phyloP scores from a whole-genome alignment of 2,888 invertebrate species.

The Tricholauxania praeusta region DNA sequence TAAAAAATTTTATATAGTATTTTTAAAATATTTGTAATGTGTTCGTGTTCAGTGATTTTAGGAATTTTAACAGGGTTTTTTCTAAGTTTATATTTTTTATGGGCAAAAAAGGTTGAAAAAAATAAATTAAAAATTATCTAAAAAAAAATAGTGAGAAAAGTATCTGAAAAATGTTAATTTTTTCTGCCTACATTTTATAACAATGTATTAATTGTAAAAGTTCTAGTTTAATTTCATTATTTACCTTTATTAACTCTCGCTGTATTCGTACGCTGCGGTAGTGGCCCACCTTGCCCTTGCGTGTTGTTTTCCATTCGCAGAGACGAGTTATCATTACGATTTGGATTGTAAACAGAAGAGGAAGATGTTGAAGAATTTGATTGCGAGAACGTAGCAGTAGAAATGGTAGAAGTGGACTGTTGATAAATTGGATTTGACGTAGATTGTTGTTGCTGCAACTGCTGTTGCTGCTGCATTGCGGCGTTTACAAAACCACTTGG shows the following conservation, averaged over 20 bases:
- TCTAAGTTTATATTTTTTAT: too few species aligned
- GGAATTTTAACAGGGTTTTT: too few species aligned
- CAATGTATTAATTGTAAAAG: background rate
- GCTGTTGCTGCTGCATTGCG: slow-evolving; percentile 64
- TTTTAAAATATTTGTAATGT: too few species aligned
- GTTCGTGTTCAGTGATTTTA: too few species aligned
- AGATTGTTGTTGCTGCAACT: slow-evolving; percentile 62
- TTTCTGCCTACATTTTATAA: background rate
- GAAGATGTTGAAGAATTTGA: slow-evolving; percentile 58
- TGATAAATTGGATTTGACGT: slow-evolving; percentile 49
- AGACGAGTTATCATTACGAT: slow-evolving; percentile 50
- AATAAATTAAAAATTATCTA: too few species aligned
- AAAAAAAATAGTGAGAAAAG: too few species aligned
- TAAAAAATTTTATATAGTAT: too few species aligned
- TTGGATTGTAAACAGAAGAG: slow-evolving; percentile 49
- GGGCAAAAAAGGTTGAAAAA: too few species aligned
- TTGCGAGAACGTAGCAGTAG: slow-evolving; percentile 55
- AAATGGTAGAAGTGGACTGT: slow-evolving; percentile 42
- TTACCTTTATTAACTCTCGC: slow-evolving; percentile 63
- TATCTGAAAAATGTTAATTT: background rate
- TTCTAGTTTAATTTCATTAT: slow-evolving; percentile 1
- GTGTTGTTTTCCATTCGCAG: slow-evolving; percentile 60
- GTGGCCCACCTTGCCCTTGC: slow-evolving; percentile 52
- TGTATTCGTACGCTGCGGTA: slow-evolving; percentile 64
- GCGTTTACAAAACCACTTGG: slow-evolving; percentile 66